phyloP scores from a whole-genome alignment of 2,888 invertebrate genomes.

The Sinopyrophorus schimmeli region DNA sequence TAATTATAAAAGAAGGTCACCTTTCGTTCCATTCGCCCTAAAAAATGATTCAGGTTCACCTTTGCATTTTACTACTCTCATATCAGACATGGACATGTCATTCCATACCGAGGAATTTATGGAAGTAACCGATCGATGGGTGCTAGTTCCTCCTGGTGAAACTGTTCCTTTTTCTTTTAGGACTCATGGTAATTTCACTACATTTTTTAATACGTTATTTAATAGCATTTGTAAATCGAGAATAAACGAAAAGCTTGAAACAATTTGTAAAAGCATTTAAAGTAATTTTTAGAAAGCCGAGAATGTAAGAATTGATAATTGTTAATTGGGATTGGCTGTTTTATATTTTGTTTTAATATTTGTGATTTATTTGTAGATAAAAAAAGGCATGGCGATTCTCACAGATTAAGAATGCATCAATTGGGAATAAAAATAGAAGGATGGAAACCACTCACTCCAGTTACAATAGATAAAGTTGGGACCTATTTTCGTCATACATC shows the following conservation, averaged over 20 bases:
- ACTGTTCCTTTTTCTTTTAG: slow-evolving; percentile 88
- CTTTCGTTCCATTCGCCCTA: slow-evolving; percentile 93
- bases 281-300: not conserved
- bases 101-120: slow-evolving; percentile 48
- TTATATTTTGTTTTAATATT: slow-evolving; percentile 2
- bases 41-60: slow-evolving; percentile 89
- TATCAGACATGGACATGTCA: slow-evolving; percentile 65
- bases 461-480: slow-evolving; percentile 95
- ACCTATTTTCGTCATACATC: slow-evolving; percentile 81
- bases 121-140: slow-evolving; percentile 65
- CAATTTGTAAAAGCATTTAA: not conserved
- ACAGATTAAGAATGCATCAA: slow-evolving; percentile 81
- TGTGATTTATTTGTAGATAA: slow-evolving; percentile 58
- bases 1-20: slow-evolving; percentile 74
- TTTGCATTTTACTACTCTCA: slow-evolving; percentile 83
- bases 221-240: too few species aligned
- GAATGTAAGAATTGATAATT: not conserved
- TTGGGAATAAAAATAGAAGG: slow-evolving; percentile 87
- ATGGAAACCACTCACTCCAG: slow-evolving; percentile 84
- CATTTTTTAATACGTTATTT: too few species aligned
- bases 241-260: too few species aligned
- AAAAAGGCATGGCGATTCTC: slow-evolving; percentile 72
- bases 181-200: slow-evolving; percentile 65
- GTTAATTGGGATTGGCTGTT: too few species aligned
- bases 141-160: slow-evolving; percentile 71